These are phyloP conservation scores for Colistium nudipinnis DNA, from an alignment of 2,113 vertebrate genomes.

Conservation along the genomic window DNA sequence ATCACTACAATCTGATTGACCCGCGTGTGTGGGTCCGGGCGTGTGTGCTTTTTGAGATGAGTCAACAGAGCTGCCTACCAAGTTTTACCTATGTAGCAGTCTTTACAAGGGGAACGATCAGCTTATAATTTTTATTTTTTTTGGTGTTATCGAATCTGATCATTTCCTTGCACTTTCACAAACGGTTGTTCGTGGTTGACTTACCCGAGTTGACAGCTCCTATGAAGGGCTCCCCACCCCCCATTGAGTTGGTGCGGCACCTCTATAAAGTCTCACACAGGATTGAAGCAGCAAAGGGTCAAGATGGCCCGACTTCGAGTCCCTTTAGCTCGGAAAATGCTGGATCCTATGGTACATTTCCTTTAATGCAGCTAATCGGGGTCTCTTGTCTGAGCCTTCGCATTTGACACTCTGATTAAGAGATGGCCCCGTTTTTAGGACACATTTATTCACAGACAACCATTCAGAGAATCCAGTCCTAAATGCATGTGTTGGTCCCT, in stretches of 20 bases:
- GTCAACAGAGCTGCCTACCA: not conserved
- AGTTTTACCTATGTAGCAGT: not conserved
- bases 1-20: conserved; percentile 4
- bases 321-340: not conserved
- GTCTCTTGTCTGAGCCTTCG: not conserved
- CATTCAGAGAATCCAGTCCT: not conserved
- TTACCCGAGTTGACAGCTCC: not conserved
- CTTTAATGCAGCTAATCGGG: not conserved
- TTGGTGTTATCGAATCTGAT: not conserved
- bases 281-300: not conserved
- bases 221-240: too few relatives aligned
- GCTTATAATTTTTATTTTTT: not conserved
- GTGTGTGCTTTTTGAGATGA: not conserved
- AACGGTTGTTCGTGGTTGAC: not conserved
- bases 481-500: conserved; percentile 17
- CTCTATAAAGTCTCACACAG: not conserved
- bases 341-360: not conserved
- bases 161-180: not conserved
- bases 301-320: not conserved
- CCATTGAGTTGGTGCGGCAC: too few relatives aligned
- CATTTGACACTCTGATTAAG: too few relatives aligned
- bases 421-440: too few relatives aligned
- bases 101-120: not conserved
- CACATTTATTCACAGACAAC: not conserved
- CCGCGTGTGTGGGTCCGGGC: not conserved